Evolutionary conservation across 2,113 vertebrate genomes (phyloP), one percentile per base, ranked within the genome.

Genomic region (Xenopus borealis): DNA sequence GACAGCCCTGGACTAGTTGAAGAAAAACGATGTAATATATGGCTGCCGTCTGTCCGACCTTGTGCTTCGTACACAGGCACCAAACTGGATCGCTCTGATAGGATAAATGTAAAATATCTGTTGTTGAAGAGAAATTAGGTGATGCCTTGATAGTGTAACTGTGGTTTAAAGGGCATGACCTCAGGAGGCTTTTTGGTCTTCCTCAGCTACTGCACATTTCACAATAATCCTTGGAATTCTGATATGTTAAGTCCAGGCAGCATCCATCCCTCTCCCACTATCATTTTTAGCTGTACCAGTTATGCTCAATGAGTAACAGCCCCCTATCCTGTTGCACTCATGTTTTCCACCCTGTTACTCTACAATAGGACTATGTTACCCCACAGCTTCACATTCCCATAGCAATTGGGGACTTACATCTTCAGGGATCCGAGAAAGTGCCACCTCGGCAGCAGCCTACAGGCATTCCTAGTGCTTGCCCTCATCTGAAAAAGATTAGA

Each of bases 171-270:
- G 66, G 46, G 55, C 72, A 70, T 6, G 59, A 77, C 74, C 67
- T 30, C 16, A 45, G n/a, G 13, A 64, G 66, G 45, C 9, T 53
- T 58, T 23, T 62, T 52, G 72, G 50, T 63, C 73, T 62, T 33
- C 52, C 47, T 20, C 23, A 46, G 68, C 74, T 64, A 57, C 66
- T 77, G 67, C 55, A 33, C 55, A 75, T 68, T 75, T 75, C 59
- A 64, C 67, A 77, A 67, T 77, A 77, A 77, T 77, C 67, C 66
- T 7, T 65, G 74, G 59, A 70, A 77, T 77, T 77, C 74, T 44
- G 18, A 33, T 45, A 64, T 57, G 30, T 63, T 27, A 64, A 70
- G 61, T 69, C 67, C 50, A 55, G 47, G 64, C 59, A 45, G 18
- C 46, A 7, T 20, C 65, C 65, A 12, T 59, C 27, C 68, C n/a